Evolutionary conservation across 2,797 vertebrate species (phyloP), one percentile per base, ranked within the genome.

Genomic region (Telmatherina bonti): DNA sequence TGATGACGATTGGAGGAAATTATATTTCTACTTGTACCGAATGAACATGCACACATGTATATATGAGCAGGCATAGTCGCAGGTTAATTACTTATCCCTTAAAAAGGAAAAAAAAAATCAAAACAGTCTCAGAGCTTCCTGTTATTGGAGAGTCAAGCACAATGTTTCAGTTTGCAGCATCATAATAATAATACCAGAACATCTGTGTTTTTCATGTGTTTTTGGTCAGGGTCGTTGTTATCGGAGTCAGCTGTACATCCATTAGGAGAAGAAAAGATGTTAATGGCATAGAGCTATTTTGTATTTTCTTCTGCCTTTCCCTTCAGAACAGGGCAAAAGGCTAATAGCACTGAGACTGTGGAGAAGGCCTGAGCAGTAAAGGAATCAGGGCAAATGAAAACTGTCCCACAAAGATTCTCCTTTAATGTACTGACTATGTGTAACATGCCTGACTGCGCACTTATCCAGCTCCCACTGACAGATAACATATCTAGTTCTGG

Each of bases 331-430:
- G 83, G 78, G 62, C 76, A 88, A 82, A 90, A 67, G 84, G 85
- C 73, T 88, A 89, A 90, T 87, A 85, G 78, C 64, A 47, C n/a
- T 77, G 88, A 85, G 86, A 86, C 82, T 79, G 56, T 59, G 36
- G 63, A 82, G n/a, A n/a, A 70, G 66, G 56, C 76, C 82, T 29
- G 63, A 81, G 87, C 74, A 62, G 84, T 71, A 49, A 26, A 88
- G 67, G 73, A 92, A 85, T 88, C 76, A 85, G 85, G 84, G 79
- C 87, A 85, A 89, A 87, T 72, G 72, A 76, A 85, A 85, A 83
- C 38, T 63, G 33, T 30, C 12, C 15, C 65, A 72, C 59, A 78
- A 27, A 82, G 61, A 49, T n/a, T n/a, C n/a, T n/a, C 20, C 1
- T 62, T 63, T 35, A 33, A 35, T n/a, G n/a, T n/a, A n/a, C n/a